phyloP scores from a whole-genome alignment of 2,888 invertebrate genomes.

The Charanyca ferruginea region DNA sequence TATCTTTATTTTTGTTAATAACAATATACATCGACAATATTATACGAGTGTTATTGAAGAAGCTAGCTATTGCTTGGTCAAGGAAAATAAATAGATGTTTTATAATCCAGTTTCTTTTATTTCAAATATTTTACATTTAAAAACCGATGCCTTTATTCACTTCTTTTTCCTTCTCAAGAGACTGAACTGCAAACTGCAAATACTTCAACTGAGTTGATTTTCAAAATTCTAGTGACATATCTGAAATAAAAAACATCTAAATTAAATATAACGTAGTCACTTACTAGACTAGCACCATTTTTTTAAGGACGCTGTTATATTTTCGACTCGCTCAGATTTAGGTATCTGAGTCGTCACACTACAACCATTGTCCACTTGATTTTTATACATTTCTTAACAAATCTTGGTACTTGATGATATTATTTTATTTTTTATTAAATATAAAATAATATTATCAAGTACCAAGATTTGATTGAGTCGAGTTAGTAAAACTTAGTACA shows the following conservation, averaged over 20 bases:
- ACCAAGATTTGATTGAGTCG: too few relatives aligned
- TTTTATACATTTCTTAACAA: too few relatives aligned
- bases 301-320: too few relatives aligned
- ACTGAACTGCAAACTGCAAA: background rate
- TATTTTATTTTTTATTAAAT: too few relatives aligned
- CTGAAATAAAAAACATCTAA: conserved; percentile 73
- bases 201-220: background rate
- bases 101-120: conserved; percentile 24
- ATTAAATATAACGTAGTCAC: background rate
- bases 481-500: too few relatives aligned
- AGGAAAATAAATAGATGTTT: conserved; percentile 48
- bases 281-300: too few relatives aligned
- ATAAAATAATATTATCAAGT: too few relatives aligned
- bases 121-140: conserved; percentile 1
- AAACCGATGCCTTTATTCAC: too few relatives aligned
- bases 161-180: background rate
- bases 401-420: too few relatives aligned
- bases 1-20: conserved; percentile 17
- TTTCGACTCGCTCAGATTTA: too few relatives aligned
- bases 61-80: conserved; percentile 54
- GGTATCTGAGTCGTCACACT: too few relatives aligned
- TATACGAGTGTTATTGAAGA: conserved; percentile 18
- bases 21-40: conserved; percentile 26
- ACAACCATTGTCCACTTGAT: too few relatives aligned
- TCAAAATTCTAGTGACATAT: conserved; percentile 81